Base-by-base conservation (phyloP, 53 echinoderm and acorn worm genomes). In the Crossaster papposus region DNA sequence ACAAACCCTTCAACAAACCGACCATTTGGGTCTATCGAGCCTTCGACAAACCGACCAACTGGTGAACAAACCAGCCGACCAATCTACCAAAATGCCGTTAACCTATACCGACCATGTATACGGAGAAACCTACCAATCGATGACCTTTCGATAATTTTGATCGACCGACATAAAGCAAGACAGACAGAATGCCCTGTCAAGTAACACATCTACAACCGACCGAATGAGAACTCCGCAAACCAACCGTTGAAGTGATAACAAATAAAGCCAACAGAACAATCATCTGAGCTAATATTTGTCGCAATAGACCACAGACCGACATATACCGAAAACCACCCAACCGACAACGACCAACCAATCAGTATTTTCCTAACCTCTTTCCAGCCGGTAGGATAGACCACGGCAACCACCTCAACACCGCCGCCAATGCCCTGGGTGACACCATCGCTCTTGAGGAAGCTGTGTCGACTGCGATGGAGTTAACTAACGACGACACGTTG, bases 351-450 rank as follows among this genome's bases (percentile, higher is more conserved):
- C 62, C 62, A 11, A 62, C 62, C 18, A 3, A 23, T 23, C 62
- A 62, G 17, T 62, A 3, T 26, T 26, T 26, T 28, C 28, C 17
- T 6, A 26, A 26, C 22, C 11, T 28, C 68, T 68, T 68, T 11
- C 68, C 68, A 95, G 93, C 82, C 62, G 95, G 90, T 26, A 53
- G 94, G 50, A 95, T 95, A 0, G 95, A 95, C 64, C 36, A 77
- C 53, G 84, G 65, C n/a, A 90, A 95, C n/a, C 95, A 95, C 35
- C 44, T 20, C 1, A 80, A 72, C 2, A 22, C 51, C 0, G 95
- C 93, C 29, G 64, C 34, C 26, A 23, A 54, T 11, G 95, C 93
- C 54, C 53, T 95, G 37, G 26, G 54, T 0, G 93, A 95, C 36
- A 80, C 85, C 52, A 50, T 91, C 0, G 81, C 91, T 2, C 31